Evolutionary conservation across 1,140 invertebrate genomes (phyloP), one percentile per base, ranked within the genome.

Genomic region (Drosophila virilis): DNA sequence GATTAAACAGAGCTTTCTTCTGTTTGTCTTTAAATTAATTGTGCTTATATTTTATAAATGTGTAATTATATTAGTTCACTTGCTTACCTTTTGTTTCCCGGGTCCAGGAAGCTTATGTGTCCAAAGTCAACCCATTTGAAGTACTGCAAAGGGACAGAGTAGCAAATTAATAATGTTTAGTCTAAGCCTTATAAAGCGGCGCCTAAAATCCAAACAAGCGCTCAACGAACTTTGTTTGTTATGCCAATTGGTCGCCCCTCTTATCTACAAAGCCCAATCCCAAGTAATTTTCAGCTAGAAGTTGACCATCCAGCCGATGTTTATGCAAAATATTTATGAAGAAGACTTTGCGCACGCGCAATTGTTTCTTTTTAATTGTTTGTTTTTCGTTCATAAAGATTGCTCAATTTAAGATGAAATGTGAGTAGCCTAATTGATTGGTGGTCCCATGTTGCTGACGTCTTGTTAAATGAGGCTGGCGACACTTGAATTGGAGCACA

Each of bases 111-210:
- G 85, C 72, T 85, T 71, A 76, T 80, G 78, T 88, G 65, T 91
- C 88, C 83, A 90, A 91, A 91, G 75, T 91, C 90, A 91, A 91
- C 90, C 90, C 90, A 91, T 91, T 89, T 91, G 90, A 91, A 86
- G 77, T 90, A 91, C 90, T 91, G 81, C 8, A 91, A 91, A 28
- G 22, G 78, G 15, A 12, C 8, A 35, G 43, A 57, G n/a, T 8
- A n/a, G 52, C 8, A 33, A n/a, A 3, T 12, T 46, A n/a, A 40
- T 55, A n/a, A 35, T 45, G 12, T 37, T 78, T 32, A 22, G 48
- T 68, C 10, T 60, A 51, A 42, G 8, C 12, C 10, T n/a, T 4
- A 55, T 12, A 55, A 57, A 22, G 37, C 46, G 70, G 62, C 64
- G 75, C 72, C 62, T 51, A 10, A 10, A 37, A 1, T 4, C 15